A percentile compares a stretch with the other conserved stretches of the same genome.
Conservation (phyloP, 2,113 vertebrate species). For the Lepus timidus region DNA sequence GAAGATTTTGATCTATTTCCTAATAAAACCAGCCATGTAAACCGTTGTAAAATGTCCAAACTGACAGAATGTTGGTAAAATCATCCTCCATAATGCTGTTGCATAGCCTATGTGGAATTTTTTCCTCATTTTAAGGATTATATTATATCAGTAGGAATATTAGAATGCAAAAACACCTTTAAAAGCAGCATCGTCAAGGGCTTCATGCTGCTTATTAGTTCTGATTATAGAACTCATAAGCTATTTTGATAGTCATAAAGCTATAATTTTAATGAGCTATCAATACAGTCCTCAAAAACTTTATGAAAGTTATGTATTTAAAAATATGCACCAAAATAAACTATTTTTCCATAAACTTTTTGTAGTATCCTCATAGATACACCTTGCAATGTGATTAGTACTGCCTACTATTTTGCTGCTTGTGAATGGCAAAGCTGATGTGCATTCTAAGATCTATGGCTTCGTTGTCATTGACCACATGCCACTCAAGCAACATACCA, state of each 20-base stretch:
- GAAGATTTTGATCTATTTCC: background rate
- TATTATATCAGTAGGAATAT: conserved; percentile 29
- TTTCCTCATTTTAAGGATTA: conserved; percentile 14
- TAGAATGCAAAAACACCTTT: background rate
- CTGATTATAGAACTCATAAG: background rate
- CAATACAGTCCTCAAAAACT: background rate
- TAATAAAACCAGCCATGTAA: background rate
- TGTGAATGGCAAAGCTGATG: background rate
- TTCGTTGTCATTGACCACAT: background rate
- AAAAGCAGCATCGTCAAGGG: background rate
- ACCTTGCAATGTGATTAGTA: conserved; percentile 14
- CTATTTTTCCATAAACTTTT: too few species aligned
- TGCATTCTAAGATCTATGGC: background rate
- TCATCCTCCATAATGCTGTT: background rate
- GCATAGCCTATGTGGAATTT: background rate
- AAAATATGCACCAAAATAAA: too few species aligned
- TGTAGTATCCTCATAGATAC: too few species aligned
- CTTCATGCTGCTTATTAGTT: background rate
- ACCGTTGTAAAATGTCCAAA: background rate
- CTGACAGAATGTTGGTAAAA: background rate
- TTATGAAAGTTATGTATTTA: too few species aligned
- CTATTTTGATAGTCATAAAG: background rate
- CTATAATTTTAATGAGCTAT: background rate
- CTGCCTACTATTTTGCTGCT: rapidly evolving
- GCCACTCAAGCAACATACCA: background rate